phyloP scores from a whole-genome alignment of 1,140 invertebrate species.

The Asobara japonica region DNA sequence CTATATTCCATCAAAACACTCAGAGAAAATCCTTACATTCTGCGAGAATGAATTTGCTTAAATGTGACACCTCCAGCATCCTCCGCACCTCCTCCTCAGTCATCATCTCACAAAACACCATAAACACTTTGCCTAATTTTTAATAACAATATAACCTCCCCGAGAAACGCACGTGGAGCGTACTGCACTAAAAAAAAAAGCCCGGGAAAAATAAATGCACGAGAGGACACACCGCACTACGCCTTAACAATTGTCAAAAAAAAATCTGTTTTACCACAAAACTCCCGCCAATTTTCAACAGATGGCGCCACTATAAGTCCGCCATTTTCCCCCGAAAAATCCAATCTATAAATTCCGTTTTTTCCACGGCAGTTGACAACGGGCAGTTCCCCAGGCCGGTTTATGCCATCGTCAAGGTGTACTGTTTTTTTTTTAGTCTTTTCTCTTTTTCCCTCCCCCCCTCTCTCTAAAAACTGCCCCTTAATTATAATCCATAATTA shows the following conservation, averaged over 20 bases:
- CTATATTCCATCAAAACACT: neutral
- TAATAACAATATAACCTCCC: neutral
- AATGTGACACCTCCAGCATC: neutral
- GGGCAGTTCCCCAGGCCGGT: constrained; percentile 12
- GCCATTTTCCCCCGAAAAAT: neutral
- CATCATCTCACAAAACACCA: neutral
- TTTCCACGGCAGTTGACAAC: constrained; percentile 9
- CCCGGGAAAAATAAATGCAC: too few relatives aligned
- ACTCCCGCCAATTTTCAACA: neutral
- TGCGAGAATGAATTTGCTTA: neutral
- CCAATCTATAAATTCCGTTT: neutral
- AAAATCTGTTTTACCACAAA: neutral
- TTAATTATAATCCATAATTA: neutral
- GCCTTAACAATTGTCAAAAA: too few relatives aligned
- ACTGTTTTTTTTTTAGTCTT: neutral
- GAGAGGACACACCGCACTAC: too few relatives aligned
- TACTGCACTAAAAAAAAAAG: too few relatives aligned
- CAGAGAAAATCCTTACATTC: neutral
- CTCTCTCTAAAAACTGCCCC: neutral
- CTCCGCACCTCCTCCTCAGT: neutral
- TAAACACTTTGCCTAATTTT: too few relatives aligned
- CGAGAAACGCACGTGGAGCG: neutral
- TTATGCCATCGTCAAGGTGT: neutral
- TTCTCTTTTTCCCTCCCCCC: neutral
- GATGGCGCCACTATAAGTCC: neutral